Evolutionary conservation across 64 coral and sea anemone species (phyloP).

Genomic region (Platygyra sinensis): DNA sequence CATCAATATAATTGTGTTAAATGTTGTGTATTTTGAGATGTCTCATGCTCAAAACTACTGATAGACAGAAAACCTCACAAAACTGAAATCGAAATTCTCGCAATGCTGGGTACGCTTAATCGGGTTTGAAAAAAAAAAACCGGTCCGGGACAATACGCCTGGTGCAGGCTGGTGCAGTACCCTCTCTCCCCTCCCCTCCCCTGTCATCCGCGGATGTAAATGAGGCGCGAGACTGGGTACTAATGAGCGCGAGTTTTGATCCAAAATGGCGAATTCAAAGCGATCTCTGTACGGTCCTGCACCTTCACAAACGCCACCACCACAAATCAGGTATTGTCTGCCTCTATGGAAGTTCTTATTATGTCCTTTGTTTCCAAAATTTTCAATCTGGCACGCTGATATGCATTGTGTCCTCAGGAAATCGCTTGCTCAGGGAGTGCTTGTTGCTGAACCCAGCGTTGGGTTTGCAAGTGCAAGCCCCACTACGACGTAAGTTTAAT

Average conservation of each 20-base stretch:
- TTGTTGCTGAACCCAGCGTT: not conserved
- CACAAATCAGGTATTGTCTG: slow-evolving; percentile 41
- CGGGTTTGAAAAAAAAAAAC: too few species aligned
- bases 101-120: too few species aligned
- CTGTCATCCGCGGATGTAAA: not conserved
- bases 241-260: not conserved
- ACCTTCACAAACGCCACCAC: slow-evolving; percentile 64
- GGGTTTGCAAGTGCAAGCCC: slow-evolving; percentile 1
- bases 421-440: slow-evolving; percentile 27
- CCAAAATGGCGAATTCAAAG: slow-evolving; percentile 60
- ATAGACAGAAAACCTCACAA: too few species aligned
- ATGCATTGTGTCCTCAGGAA: slow-evolving; percentile 4
- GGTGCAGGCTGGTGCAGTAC: too few species aligned
- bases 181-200: not conserved
- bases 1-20: too few species aligned
- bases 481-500: not conserved
- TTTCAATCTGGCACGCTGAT: not conserved
- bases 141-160: too few species aligned
- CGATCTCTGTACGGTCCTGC: slow-evolving; percentile 58
- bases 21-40: too few species aligned
- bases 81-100: too few species aligned
- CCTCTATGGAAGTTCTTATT: not conserved
- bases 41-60: too few species aligned
- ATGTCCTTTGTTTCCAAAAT: not conserved
- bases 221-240: not conserved